phyloP scores from a whole-genome alignment of 2,888 invertebrate species.

The Acrobasis repandana region DNA sequence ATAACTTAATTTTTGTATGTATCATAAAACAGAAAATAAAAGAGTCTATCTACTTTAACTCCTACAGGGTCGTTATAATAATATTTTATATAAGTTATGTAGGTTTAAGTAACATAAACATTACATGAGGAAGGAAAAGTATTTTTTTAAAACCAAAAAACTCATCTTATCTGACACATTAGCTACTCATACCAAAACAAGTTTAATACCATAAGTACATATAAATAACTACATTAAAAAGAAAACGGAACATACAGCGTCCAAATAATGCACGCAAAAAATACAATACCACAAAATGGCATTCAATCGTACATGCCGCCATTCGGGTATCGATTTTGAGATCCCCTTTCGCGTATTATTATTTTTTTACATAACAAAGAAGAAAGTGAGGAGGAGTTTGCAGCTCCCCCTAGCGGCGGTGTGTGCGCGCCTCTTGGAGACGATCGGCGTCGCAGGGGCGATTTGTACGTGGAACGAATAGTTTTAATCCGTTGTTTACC shows the following conservation, averaged over 20 bases:
- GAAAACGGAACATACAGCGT: not conserved
- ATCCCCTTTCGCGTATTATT: conserved; percentile 80
- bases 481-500: conserved; percentile 48
- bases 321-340: conserved; percentile 77
- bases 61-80: too few relatives aligned
- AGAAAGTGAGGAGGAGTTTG: conserved; percentile 80
- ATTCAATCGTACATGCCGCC: conserved; percentile 54
- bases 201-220: not conserved
- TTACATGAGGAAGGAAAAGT: too few relatives aligned
- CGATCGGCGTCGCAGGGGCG: conserved; percentile 75
- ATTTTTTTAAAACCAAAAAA: too few relatives aligned
- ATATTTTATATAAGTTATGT: too few relatives aligned
- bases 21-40: too few relatives aligned
- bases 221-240: conserved; percentile 9
- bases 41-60: too few relatives aligned
- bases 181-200: too few relatives aligned
- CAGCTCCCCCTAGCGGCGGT: conserved; percentile 64
- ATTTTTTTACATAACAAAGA: conserved; percentile 82
- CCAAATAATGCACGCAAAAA: conserved; percentile 11
- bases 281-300: conserved; percentile 21
- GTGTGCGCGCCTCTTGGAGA: conserved; percentile 65
- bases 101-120: too few relatives aligned
- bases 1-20: too few relatives aligned
- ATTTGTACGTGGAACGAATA: conserved; percentile 47
- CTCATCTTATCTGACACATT: too few relatives aligned